phyloP scores from a whole-genome alignment of 1,140 invertebrate species.

The Lucilia cuprina region DNA sequence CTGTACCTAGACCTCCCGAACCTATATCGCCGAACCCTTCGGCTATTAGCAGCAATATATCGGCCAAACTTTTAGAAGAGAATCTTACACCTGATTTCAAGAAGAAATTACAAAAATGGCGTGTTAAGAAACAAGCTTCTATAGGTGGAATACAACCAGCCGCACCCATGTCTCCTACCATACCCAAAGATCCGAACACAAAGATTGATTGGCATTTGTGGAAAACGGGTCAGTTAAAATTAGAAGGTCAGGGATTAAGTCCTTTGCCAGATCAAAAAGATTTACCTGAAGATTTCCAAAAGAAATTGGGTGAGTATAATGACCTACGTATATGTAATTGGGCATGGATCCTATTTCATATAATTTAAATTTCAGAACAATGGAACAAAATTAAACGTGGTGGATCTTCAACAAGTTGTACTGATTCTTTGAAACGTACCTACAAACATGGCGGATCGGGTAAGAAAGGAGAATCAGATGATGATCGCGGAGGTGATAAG shows the following conservation, averaged over 20 bases:
- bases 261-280: constrained; percentile 67
- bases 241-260: constrained; percentile 58
- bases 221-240: constrained; percentile 65
- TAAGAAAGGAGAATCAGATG: constrained; percentile 50
- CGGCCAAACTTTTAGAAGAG: constrained; percentile 66
- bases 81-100: constrained; percentile 78
- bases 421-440: constrained; percentile 52
- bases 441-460: constrained; percentile 48
- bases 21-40: constrained; percentile 23
- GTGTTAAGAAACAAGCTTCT: constrained; percentile 70
- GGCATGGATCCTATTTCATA: not conserved
- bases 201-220: constrained; percentile 77
- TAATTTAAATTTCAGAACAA: constrained; percentile 63
- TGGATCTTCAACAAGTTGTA: constrained; percentile 40
- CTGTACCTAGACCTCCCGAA: constrained; percentile 31
- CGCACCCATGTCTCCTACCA: constrained; percentile 58
- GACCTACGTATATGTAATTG: no score
- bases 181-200: constrained; percentile 63
- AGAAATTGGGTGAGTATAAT: constrained; percentile 67
- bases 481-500: constrained; percentile 49
- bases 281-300: constrained; percentile 73
- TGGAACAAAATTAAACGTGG: constrained; percentile 70
- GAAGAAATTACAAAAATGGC: constrained; percentile 85
- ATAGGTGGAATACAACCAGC: constrained; percentile 29
- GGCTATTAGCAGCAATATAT: constrained; percentile 35